Evolutionary conservation across 2,797 vertebrate genomes (phyloP).

Genomic region (Microctenopoma steveboyesi): DNA sequence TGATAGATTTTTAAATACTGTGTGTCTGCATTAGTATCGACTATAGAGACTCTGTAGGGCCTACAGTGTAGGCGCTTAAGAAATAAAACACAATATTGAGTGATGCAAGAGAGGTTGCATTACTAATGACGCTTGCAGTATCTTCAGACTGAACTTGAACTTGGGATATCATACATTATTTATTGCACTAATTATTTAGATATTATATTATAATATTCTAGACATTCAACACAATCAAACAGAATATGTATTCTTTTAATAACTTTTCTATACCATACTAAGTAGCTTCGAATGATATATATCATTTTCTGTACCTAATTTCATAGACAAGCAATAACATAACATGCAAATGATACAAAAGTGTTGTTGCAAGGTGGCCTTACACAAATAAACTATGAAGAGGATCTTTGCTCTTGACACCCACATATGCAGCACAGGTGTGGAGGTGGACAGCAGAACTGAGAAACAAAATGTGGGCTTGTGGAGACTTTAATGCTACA

Average conservation of each 20-base stretch:
- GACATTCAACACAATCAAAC: not conserved
- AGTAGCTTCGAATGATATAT: not conserved
- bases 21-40: conserved; percentile 20
- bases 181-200: not conserved
- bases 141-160: conserved; percentile 19
- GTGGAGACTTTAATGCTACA: conserved; percentile 4
- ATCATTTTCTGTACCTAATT: not conserved
- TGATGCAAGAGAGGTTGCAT: conserved; percentile 19
- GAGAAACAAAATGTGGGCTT: conserved; percentile 3
- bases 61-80: conserved; percentile 4
- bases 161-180: not conserved
- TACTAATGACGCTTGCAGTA: not conserved
- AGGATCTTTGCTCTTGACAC: conserved; percentile 26
- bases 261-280: not conserved
- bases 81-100: conserved; percentile 32
- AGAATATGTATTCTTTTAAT: not conserved
- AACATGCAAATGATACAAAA: conserved; percentile 5
- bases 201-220: not conserved
- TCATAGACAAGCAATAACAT: not conserved
- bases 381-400: conserved; percentile 1
- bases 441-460: conserved; percentile 32
- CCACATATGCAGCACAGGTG: conserved; percentile 19
- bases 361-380: not conserved
- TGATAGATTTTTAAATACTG: conserved; percentile 40
- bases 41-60: not conserved